Evolutionary conservation across 2,113 vertebrate species (phyloP).

Genomic region (Casuarius casuarius): DNA sequence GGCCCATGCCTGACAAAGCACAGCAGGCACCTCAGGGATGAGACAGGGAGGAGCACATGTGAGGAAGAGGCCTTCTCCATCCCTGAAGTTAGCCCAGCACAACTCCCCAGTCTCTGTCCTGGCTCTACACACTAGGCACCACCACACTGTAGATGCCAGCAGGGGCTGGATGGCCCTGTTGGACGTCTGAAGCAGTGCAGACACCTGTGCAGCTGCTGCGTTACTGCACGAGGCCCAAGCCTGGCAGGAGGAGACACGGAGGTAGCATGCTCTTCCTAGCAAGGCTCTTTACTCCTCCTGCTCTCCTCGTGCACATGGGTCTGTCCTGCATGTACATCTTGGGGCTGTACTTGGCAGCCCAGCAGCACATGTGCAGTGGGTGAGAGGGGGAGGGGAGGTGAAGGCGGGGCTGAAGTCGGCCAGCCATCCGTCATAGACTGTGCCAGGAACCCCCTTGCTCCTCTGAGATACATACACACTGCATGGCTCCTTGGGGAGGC

Average conservation of each 20-base stretch:
- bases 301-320: not conserved
- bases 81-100: not conserved
- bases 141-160: not conserved
- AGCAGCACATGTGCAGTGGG: not conserved
- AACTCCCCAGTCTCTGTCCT: not conserved
- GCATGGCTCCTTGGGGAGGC: not conserved
- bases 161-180: not conserved
- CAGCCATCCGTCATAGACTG: not conserved
- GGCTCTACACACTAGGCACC: not conserved
- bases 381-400: not conserved
- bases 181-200: not conserved
- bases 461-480: not conserved
- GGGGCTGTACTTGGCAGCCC: rapidly evolving
- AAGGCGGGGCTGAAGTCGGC: not conserved
- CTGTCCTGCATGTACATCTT: not conserved
- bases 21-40: not conserved
- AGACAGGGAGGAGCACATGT: not conserved
- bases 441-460: slow-evolving; percentile 66
- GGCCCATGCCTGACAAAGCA: not conserved
- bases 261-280: not conserved
- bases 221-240: rapidly evolving
- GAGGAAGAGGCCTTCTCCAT: not conserved
- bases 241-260: not conserved
- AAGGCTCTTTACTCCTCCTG: not conserved
- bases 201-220: not conserved